phyloP scores from a whole-genome alignment of 2,797 vertebrate species.

The Karalla daura region DNA sequence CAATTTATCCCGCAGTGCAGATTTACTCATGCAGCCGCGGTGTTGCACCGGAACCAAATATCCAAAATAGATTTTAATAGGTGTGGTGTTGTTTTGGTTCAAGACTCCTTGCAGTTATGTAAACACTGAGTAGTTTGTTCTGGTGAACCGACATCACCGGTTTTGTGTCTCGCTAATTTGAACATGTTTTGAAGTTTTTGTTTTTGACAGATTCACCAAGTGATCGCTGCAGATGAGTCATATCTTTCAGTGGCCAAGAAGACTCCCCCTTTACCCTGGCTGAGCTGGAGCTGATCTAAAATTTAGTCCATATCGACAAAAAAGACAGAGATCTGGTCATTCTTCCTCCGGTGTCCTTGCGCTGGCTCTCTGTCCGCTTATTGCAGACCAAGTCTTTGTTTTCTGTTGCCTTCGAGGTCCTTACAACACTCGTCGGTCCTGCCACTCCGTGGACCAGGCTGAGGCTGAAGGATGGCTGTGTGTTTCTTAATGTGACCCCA shows the following conservation, averaged over 20 bases:
- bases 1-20: conserved; percentile 18
- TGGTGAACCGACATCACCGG: not conserved
- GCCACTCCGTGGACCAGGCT: not conserved
- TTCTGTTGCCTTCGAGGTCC: not conserved
- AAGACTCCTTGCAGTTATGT: conserved; percentile 1
- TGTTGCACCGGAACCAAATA: conserved; percentile 23
- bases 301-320: not conserved
- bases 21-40: conserved; percentile 15
- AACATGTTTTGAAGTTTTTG: not conserved
- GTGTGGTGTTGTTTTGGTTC: too few relatives aligned
- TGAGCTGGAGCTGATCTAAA: not conserved
- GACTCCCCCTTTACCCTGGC: not conserved
- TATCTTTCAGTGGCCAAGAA: conserved; percentile 6
- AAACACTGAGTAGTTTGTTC: not conserved
- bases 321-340: not conserved
- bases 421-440: not conserved
- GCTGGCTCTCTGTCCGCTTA: conserved; percentile 6
- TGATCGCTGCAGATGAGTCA: not conserved
- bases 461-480: not conserved
- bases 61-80: conserved; percentile 20
- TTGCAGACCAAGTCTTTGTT: not conserved
- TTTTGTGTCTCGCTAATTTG: not conserved
- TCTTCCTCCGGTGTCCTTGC: not conserved
- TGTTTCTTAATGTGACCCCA: not conserved
- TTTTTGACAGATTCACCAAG: not conserved